Base-by-base conservation (phyloP, 2,797 vertebrate genomes). In the Florisuga fusca region DNA sequence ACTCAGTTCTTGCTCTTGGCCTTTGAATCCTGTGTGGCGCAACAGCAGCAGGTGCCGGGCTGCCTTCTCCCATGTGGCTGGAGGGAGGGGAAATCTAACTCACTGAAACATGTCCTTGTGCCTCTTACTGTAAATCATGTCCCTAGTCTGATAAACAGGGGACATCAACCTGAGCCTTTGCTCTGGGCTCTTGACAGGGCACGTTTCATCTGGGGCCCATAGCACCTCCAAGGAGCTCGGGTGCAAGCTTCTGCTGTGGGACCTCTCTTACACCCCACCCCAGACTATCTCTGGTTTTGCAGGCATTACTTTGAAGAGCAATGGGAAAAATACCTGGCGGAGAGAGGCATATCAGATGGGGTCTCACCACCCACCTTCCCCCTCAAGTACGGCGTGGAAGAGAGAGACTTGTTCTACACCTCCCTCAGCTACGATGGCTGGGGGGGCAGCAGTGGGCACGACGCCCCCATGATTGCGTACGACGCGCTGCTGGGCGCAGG, bases 391-490 rank as follows among this genome's bases (percentile, higher is more conserved):
- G 97, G 88, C 0, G 98, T 98, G 76, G 92, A 97, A 50, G 97
- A 98, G 91, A 96, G 98, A 50, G 98, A 99, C 51, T 15, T 16
- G 0, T 98, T 98, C 94, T 99, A 98, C 79, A 66, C 41, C 2
- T 96, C 97, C 0, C 22, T 98, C 38, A 98, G 98, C 96, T 98
- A 96, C 15, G 36, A 55, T 0, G 98, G 98, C 86, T 98, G 97
- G 97, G 98, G 95, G 0, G 98, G 98, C 69, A 96, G 98, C 96
- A 98, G 98, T 2, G 98, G 98, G 2, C 98, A 98, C 0, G 98
- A 98, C 4, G 98, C 98, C 10, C 98, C 98, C 82, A 98, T 99
- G 98, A 98, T 99, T 2, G 98, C 98, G 50, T 99, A 98, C 0
- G 98, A 98, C 2, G 98, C 98, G 2, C 54, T 98, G 55, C 97